phyloP scores from a whole-genome alignment of 2,888 invertebrate species.

The Heterodera filipjevi region DNA sequence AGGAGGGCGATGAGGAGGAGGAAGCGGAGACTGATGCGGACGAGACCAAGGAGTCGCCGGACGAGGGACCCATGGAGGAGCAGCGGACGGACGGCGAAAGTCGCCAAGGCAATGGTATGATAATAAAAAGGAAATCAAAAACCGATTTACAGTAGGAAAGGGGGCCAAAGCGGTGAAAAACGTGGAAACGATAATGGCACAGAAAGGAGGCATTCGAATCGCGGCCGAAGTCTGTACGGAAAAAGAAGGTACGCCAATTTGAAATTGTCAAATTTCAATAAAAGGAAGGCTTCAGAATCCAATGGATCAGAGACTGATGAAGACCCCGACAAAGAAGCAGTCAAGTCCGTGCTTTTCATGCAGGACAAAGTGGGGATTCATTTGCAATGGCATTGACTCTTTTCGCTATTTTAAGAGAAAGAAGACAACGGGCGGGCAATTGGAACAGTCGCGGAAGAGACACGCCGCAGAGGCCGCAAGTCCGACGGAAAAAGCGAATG shows the following conservation, averaged over 20 bases:
- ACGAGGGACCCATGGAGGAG: slow-evolving; percentile 27
- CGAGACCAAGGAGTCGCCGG: slow-evolving; percentile 18
- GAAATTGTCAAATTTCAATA: not conserved
- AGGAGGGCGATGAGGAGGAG: slow-evolving; percentile 36
- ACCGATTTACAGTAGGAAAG: not conserved
- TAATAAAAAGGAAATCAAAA: too few species aligned
- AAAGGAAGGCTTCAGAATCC: slow-evolving; percentile 46
- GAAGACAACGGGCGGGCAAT: not conserved
- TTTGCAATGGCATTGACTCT: not conserved
- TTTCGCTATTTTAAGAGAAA: slow-evolving; percentile 23
- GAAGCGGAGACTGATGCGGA: slow-evolving; percentile 42
- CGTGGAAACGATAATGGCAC: slow-evolving; percentile 21
- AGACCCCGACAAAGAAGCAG: slow-evolving; percentile 67
- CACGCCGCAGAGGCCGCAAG: slow-evolving; percentile 24
- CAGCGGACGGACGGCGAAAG: slow-evolving; percentile 21
- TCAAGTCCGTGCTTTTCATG: slow-evolving; percentile 61
- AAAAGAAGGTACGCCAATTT: slow-evolving; percentile 15
- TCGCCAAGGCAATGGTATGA: not conserved
- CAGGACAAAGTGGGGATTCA: slow-evolving; percentile 34
- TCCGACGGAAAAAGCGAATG: slow-evolving; percentile 6
- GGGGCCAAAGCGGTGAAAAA: slow-evolving; percentile 18
- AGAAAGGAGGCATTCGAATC: slow-evolving; percentile 13
- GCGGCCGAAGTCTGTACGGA: slow-evolving; percentile 10
- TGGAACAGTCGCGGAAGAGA: slow-evolving; percentile 31
- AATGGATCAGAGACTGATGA: slow-evolving; percentile 67